Conservation (phyloP, 2,113 vertebrate genomes). For the Lethenteron camtschaticum region DNA sequence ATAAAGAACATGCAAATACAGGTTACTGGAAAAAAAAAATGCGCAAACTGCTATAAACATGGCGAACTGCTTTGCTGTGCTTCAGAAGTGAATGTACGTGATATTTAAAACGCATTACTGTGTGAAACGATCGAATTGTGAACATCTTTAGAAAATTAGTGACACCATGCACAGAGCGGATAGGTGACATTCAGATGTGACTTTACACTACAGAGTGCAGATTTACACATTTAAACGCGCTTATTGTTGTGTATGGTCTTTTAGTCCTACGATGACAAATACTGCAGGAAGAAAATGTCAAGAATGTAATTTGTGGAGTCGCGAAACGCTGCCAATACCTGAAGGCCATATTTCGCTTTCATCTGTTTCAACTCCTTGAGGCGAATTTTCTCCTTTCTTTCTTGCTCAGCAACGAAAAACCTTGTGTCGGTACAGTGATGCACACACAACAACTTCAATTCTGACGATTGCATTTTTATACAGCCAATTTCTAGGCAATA, state of each 20-base stretch:
- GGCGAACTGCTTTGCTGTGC: too few relatives aligned
- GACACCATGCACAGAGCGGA: neutral
- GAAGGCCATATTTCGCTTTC: conserved; percentile 83
- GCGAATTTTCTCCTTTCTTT: conserved; percentile 68
- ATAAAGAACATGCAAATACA: too few relatives aligned
- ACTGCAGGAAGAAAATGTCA: neutral
- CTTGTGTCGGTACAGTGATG: neutral
- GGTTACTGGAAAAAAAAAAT: too few relatives aligned
- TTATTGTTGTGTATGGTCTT: neutral
- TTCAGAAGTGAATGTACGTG: too few relatives aligned
- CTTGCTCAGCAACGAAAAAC: conserved; percentile 27
- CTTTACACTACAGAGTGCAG: neutral
- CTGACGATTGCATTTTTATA: too few relatives aligned
- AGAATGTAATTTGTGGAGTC: neutral
- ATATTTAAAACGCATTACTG: too few relatives aligned
- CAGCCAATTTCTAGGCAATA: conserved; percentile 9
- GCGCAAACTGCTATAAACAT: too few relatives aligned
- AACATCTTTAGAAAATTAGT: neutral
- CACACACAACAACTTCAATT: neutral
- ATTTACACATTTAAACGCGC: neutral
- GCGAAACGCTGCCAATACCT: conserved; percentile 31
- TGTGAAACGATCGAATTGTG: too few relatives aligned
- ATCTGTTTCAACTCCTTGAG: conserved; percentile 82
- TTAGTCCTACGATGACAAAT: neutral
- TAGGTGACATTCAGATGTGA: neutral